Base-by-base conservation (phyloP, 2,888 invertebrate genomes). In the Hemistola chrysoprasaria region DNA sequence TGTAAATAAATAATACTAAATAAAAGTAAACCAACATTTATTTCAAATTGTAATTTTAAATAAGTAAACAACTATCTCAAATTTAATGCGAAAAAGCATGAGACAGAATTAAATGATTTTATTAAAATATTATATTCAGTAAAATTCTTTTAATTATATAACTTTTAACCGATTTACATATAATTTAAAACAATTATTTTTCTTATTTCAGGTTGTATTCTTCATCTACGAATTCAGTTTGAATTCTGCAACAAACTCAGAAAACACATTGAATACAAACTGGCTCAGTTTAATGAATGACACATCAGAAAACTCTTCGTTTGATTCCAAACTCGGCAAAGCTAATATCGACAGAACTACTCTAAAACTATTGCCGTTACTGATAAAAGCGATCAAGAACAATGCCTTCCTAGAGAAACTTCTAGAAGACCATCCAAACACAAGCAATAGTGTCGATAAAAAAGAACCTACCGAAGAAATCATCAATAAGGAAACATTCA, bases 181-280 rank as follows among this genome's bases (percentile, higher is more conserved):
- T n/a, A n/a, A n/a, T n/a, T n/a, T n/a, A n/a, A n/a, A n/a, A n/a
- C 11, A 16, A 5, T 38, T 22, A 39, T 51, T 58, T 39, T 47
- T 30, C n/a, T 11, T 11, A 40, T 86, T 86, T 47, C 85, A 87
- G 86, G 68, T 65, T 40, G 62, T 83, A 10, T 62, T 85, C 23
- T 62, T 84, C 20, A 62, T 81, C 31, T 85, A 80, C 57, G 80
- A 84, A 51, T 81, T 77, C 45, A 78, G 68, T 31, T 54, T 73
- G 22, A 66, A 64, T 32, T 46, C 65, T 1, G 62, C 65, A n/a
- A 32, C 48, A 6, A 64, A 56, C 25, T 20, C 47, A 8, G 53
- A 47, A n/a, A 57, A 53, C 29, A 43, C 51, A 0, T 27, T 56
- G 6, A 68, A 56, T 43, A 47, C 64, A 0, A 66, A 65, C 39